Percentiles rank a stretch among this genome's conserved stretches.
Evolutionary conservation across 2,797 vertebrate genomes (phyloP).

Genomic region (Lepilemur septentrionalis): DNA sequence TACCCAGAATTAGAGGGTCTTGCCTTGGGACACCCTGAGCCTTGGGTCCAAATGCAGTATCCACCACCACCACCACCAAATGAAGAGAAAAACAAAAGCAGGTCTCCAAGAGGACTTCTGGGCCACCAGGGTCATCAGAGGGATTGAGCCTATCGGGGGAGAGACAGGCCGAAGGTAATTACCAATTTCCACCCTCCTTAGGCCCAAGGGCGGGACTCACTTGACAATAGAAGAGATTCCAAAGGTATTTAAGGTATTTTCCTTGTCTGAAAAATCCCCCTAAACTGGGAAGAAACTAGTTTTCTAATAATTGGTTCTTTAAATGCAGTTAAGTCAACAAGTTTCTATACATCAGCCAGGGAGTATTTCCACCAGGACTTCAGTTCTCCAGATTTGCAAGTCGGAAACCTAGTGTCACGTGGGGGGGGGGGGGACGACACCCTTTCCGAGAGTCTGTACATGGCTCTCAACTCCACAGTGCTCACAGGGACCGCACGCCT

Average conservation of each 20-base stretch:
- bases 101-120: neutral
- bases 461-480: constrained; percentile 66
- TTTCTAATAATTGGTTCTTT: constrained; percentile 38
- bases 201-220: neutral
- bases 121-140: neutral
- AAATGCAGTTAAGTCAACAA: constrained; percentile 71
- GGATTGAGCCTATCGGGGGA: neutral
- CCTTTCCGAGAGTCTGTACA: constrained; percentile 56
- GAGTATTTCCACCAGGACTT: constrained; percentile 74
- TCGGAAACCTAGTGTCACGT: constrained; percentile 76
- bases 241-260: neutral
- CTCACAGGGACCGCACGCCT: constrained; percentile 55
- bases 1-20: neutral
- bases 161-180: neutral
- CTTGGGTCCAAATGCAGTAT: neutral
- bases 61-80: neutral
- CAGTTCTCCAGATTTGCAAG: constrained; percentile 78
- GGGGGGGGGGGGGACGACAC: constrained; percentile 47
- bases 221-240: neutral
- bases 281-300: neutral
- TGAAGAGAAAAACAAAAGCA: neutral
- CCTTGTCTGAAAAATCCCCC: neutral
- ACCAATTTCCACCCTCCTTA: neutral
- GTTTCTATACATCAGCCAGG: constrained; percentile 45
- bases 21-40: neutral